These are phyloP conservation scores for Psittacula derbiana DNA, from an alignment of 2,797 vertebrate species.

Conservation along the genomic window DNA sequence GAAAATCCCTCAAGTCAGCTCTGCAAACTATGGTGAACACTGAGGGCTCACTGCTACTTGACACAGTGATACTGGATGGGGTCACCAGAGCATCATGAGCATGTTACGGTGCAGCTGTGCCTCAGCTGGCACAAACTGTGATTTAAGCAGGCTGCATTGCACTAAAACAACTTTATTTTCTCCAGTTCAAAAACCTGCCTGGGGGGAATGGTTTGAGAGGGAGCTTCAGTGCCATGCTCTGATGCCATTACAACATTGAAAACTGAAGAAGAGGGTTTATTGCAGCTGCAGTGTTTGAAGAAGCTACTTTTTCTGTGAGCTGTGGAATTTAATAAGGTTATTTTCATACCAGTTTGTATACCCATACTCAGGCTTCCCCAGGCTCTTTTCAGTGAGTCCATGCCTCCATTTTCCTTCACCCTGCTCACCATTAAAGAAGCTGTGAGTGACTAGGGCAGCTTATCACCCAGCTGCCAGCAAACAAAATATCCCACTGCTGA, in stretches of 20 bases:
- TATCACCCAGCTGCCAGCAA: background rate
- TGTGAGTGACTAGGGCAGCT: background rate
- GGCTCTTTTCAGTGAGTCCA: background rate
- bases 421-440: background rate
- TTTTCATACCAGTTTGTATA: background rate
- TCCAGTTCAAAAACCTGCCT: background rate
- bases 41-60: background rate
- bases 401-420: background rate
- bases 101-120: accelerated
- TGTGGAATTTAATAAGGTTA: background rate
- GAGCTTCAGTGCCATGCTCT: background rate
- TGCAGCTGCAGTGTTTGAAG: background rate
- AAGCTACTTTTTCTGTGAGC: background rate
- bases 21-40: background rate
- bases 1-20: background rate
- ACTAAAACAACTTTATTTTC: background rate
- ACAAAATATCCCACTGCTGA: background rate
- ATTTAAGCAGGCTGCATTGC: background rate
- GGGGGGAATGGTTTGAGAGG: background rate
- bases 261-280: background rate
- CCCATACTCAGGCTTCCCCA: background rate
- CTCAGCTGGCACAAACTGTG: background rate
- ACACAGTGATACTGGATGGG: background rate
- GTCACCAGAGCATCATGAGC: background rate
- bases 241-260: background rate